These are phyloP conservation scores for Cyprinodon tularosa DNA, from an alignment of 2,113 vertebrate species.

Conservation along the genomic window DNA sequence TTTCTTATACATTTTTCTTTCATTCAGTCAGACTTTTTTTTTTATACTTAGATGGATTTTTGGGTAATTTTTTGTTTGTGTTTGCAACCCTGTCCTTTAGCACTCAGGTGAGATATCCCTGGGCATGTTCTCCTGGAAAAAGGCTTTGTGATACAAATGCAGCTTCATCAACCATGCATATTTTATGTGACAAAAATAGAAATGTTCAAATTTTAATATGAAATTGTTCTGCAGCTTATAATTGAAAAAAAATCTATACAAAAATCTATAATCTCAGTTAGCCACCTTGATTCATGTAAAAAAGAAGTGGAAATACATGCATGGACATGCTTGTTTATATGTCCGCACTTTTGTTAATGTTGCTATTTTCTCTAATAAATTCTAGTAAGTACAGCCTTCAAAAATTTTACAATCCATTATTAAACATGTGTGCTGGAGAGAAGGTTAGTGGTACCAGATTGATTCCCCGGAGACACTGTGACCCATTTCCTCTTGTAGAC, in stretches of 20 bases:
- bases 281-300: not conserved
- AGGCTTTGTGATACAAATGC: not conserved
- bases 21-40: no score
- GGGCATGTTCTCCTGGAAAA: no score
- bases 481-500: slow-evolving; percentile 71
- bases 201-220: not conserved
- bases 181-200: not conserved
- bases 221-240: not conserved
- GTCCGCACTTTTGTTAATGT: not conserved
- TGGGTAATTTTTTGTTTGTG: no score
- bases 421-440: slow-evolving; percentile 68
- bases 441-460: slow-evolving; percentile 61
- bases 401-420: slow-evolving; percentile 63
- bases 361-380: not conserved
- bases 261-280: not conserved
- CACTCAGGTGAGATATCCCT: no score
- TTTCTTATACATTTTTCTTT: no score
- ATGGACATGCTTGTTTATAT: not conserved
- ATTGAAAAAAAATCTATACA: not conserved
- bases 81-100: no score
- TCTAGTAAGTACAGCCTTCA: slow-evolving; percentile 25
- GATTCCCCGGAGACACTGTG: slow-evolving; percentile 64
- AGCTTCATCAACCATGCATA: not conserved
- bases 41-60: no score
- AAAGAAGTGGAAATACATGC: not conserved